These are phyloP conservation scores for Achatina immaculata DNA, from an alignment of 1,140 invertebrate genomes.

Conservation along the genomic window DNA sequence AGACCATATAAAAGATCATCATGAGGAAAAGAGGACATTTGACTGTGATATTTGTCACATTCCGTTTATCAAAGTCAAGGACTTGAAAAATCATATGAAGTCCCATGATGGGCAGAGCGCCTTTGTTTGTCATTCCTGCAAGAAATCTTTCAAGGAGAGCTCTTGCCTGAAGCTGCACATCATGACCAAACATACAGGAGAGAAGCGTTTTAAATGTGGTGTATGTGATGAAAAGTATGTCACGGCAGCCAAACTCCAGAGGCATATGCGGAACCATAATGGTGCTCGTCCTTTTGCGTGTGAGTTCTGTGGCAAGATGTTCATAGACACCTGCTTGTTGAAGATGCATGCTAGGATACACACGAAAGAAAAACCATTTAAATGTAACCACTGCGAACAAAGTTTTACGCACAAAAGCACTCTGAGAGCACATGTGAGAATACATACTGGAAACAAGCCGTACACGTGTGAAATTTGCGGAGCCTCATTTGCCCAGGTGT, in stretches of 20 bases:
- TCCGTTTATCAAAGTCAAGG: not conserved
- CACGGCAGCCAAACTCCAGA: conserved; percentile 23
- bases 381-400: conserved; percentile 89
- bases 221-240: conserved; percentile 37
- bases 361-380: conserved; percentile 94
- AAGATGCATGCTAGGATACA: conserved; percentile 93
- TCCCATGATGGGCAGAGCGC: conserved; percentile 26
- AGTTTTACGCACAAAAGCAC: conserved; percentile 90
- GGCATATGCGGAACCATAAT: conserved; percentile 41
- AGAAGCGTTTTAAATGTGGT: conserved; percentile 43
- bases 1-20: conserved; percentile 28
- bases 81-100: conserved; percentile 24
- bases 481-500: conserved; percentile 18
- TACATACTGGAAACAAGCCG: conserved; percentile 33
- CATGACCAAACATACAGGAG: conserved; percentile 35
- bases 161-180: conserved; percentile 28
- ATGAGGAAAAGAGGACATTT: conserved; percentile 12
- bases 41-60: conserved; percentile 21
- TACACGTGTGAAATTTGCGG: conserved; percentile 33
- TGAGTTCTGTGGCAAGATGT: conserved; percentile 39
- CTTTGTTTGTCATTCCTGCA: conserved; percentile 27
- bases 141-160: conserved; percentile 27
- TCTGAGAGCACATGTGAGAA: conserved; percentile 78
- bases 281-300: conserved; percentile 44
- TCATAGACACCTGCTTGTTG: conserved; percentile 64